Evolutionary conservation across 2,797 vertebrate species (phyloP).

Genomic region (Podarcis lilfordi): DNA sequence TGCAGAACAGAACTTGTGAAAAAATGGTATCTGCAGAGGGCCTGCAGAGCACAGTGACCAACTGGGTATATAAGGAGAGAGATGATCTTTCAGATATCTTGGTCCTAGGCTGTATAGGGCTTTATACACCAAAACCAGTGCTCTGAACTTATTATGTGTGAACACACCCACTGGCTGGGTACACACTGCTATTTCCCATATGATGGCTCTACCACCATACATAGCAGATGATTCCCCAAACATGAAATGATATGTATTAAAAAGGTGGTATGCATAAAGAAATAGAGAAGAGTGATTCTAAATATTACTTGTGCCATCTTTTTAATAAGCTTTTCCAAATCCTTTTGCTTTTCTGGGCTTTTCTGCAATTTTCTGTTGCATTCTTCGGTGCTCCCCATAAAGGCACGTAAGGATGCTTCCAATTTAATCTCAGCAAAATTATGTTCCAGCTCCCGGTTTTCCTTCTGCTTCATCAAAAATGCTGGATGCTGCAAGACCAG

Average conservation of each 20-base stretch:
- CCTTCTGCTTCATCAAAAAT: not conserved
- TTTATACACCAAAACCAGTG: too few relatives aligned
- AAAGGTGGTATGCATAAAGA: not conserved
- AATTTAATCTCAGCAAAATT: conserved; percentile 45
- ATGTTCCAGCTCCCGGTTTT: conserved; percentile 25
- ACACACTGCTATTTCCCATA: too few relatives aligned
- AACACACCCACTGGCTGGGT: too few relatives aligned
- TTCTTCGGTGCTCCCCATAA: conserved; percentile 14
- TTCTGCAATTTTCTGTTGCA: conserved; percentile 18
- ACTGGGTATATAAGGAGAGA: too few relatives aligned
- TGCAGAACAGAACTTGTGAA: too few relatives aligned
- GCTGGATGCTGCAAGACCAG: conserved; percentile 18
- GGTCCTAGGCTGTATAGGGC: too few relatives aligned
- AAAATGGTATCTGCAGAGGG: too few relatives aligned
- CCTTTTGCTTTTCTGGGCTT: conserved; percentile 20
- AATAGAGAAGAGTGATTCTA: not conserved
- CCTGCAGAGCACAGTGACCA: too few relatives aligned
- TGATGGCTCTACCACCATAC: too few relatives aligned
- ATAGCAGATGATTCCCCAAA: too few relatives aligned
- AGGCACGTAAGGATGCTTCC: conserved; percentile 38
- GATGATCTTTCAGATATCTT: too few relatives aligned
- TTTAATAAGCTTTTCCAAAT: conserved; percentile 41
- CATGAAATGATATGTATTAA: not conserved
- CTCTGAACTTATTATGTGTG: too few relatives aligned
- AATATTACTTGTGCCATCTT: conserved; percentile 44